Base-by-base conservation (phyloP, 2,113 vertebrate species). In the Rhea americana region DNA sequence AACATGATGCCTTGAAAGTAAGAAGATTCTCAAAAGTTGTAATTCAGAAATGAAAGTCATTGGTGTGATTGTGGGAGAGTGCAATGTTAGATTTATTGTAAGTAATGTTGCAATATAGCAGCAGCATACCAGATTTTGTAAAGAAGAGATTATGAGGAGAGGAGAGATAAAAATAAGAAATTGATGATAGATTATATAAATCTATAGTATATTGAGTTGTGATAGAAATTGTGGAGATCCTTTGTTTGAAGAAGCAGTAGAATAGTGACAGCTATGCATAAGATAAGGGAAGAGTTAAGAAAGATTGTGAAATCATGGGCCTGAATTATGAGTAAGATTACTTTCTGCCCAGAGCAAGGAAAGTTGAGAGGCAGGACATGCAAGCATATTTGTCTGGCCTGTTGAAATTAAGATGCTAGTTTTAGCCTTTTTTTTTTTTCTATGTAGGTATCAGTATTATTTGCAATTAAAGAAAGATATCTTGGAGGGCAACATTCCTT, bases 401-500 rank as follows among this genome's bases (percentile, higher is more conserved):
- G 2, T 77, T 85, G 58, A 72, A 77, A 41, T 61, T 66, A 68
- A 65, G 50, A 65, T 83, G 50, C 11, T 25, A 9, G 21, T 55
- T 30, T 47, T 79, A 67, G 14, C 32, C 82, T 13, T 92, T 39
- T 53, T 9, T 82, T 83, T 79, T 87, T 73, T n/a, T 68, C 70
- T 22, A 24, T 74, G 62, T 97, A 99, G 99, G 97, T 99, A 99
- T 98, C 99, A 99, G 98, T 99, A 99, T 99, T 99, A 99, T 91
- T 98, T 99, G 50, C 99, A 99, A 80, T 94, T 99, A 94, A 99
- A 99, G 97, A 99, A 99, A 95, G 99, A 99, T 94, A 98, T 99
- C 96, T 97, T 99, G 96, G 99, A 99, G 92, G 99, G 99, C 82
- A 98, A 97, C 95, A 98, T 99, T 98, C 98, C 99, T 74, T 99